Percentiles rank a stretch among this genome's conserved stretches.
Conservation (phyloP, 1,140 invertebrate species). For the Platorchestia sp. region DNA sequence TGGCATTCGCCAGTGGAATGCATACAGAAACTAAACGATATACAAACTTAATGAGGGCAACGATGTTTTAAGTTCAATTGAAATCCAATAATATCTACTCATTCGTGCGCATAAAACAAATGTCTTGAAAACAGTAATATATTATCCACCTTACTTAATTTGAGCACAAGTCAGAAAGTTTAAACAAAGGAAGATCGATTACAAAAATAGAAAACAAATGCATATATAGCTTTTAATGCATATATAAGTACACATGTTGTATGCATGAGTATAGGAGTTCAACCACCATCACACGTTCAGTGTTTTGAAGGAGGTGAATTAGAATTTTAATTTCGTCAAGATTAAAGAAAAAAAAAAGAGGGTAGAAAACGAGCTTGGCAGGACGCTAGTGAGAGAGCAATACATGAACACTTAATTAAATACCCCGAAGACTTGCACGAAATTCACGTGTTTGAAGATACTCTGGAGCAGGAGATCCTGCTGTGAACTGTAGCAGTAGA, state of each 20-base stretch:
- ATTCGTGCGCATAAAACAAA: not conserved
- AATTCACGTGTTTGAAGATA: too few species aligned
- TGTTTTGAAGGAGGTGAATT: too few species aligned
- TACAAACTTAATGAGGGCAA: not conserved
- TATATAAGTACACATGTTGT: not conserved
- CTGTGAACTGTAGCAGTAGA: too few species aligned
- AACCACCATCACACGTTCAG: not conserved
- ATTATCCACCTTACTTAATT: not conserved
- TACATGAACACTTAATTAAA: not conserved
- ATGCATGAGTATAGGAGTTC: not conserved
- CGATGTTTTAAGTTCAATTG: not conserved
- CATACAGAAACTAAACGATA: not conserved
- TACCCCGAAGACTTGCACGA: not conserved
- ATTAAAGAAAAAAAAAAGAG: too few species aligned
- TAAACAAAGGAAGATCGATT: not conserved
- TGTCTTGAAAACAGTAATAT: not conserved
- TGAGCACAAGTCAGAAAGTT: not conserved
- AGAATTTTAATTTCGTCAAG: too few species aligned
- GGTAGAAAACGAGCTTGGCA: too few species aligned
- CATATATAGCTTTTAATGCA: not conserved
- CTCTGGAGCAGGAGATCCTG: too few species aligned
- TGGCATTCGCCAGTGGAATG: not conserved
- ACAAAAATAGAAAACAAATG: not conserved
- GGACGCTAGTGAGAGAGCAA: too few species aligned
- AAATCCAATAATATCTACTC: not conserved